Base-by-base conservation (phyloP, 2,113 vertebrate genomes). In the Cranoglanis bouderius region DNA sequence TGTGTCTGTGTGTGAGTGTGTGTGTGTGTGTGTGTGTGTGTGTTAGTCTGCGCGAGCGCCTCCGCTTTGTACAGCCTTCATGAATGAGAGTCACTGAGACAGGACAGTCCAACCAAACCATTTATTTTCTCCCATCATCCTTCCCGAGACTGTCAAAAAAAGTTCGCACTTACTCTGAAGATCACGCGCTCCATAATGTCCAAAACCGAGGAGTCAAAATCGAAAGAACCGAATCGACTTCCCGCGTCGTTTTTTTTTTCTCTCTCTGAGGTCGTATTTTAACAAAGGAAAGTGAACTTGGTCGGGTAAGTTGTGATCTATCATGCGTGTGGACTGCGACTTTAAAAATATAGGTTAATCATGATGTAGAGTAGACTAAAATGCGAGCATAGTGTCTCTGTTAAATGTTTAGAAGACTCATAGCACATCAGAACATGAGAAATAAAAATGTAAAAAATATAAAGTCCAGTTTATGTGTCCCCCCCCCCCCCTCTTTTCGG, bases 291-390 rank as follows among this genome's bases (percentile, higher is more conserved):
- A 89, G 87, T 85, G 89, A 78, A 85, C 61, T 85, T 88, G 86
- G 26, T 86, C 85, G 67, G 91, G 91, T 91, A 88, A 92, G 91
- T 92, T 74, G 85, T 85, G 75, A 86, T 91, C 77, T 35, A 51
- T 88, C 86, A 57, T 78, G 51, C 63, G 32, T 46, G 78, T 40
- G 49, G 43, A 89, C 40, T 38, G 77, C 49, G 53, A 21, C 63
- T 53, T 85, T 40, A 61, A 19, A 82, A 78, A 61, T 63, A 61
- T 86, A 59, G 32, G 13, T 13, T 35, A 35, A 70, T 70, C 65
- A 49, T 70, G 13, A 55, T 57, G 6, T 19, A 72, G 51, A 4
- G 24, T 55, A 18, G 59, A 29, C 10, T 46, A 35, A 21, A 67
- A 78, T 63, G 46, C 2, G 35, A 24, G 29, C 12, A 40, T 14